Evolutionary conservation across 2,113 vertebrate genomes (phyloP), one percentile per base, ranked within the genome.

Genomic region (Anhinga anhinga): DNA sequence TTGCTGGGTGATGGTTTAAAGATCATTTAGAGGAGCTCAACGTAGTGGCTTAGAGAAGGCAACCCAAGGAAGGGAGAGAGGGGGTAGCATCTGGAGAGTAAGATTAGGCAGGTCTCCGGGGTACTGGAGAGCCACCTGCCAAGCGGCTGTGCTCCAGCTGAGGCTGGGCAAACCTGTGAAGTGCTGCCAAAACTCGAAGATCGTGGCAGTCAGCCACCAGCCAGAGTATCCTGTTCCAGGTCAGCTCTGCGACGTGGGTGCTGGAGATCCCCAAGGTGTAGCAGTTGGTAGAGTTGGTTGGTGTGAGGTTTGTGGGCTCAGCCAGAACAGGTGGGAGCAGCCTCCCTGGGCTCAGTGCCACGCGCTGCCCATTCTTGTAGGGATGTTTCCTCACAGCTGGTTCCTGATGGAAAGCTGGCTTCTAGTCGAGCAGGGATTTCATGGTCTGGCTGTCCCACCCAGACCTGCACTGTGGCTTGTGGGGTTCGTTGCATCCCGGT

Each of bases 191-290:
- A 81, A 62, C 29, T 76, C 14, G 12, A 63, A 91, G 65, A 32
- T 5, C 4, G 1, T 44, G 53, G 36, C n/a, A 72, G 50, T 74
- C 26, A 78, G 49, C 42, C 30, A n/a, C 49, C 13, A 88, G 56
- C 20, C 77, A 50, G n/a, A 50, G 40, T 36, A 67, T 59, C n/a
- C 61, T 4, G 6, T 52, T 77, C 23, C 32, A 32, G 0, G 1
- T 76, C 40, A 70, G 34, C 49, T 88, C 49, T 77, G 40, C 0
- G 0, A 10, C 1, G 0, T 0, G 4, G 23, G 10, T 4, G 4
- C 55, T 25, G 12, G 61, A 49, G 22, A 40, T 73, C 50, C 8
- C 40, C 0, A 2, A 10, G 19, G 11, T 88, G 38, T 25, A 49
- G 52, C 42, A 47, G 29, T 40, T 72, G 52, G 21, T 59, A 13